phyloP scores from a whole-genome alignment of 2,888 invertebrate genomes.

The Hirtodrosophila histrioides region DNA sequence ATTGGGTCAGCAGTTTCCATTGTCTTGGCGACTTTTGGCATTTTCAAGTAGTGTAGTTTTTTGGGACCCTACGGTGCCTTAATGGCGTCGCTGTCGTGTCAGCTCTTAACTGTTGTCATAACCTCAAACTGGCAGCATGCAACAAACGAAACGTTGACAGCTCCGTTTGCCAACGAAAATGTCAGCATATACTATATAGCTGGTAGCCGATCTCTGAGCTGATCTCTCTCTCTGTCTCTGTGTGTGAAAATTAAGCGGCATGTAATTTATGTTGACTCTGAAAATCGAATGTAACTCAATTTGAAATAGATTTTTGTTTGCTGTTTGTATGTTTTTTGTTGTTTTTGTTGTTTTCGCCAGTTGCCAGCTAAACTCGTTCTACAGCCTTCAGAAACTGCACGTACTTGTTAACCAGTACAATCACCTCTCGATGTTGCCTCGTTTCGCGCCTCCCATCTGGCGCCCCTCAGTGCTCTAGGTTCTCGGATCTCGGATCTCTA shows the following conservation, averaged over 20 bases:
- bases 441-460: background rate
- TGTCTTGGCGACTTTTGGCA: slow-evolving; percentile 17
- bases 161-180: slow-evolving; percentile 35
- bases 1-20: no score
- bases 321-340: background rate
- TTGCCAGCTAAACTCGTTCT: slow-evolving; percentile 61
- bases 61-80: slow-evolving; percentile 19
- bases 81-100: slow-evolving; percentile 36
- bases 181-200: slow-evolving; percentile 32
- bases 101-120: slow-evolving; percentile 62
- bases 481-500: slow-evolving; percentile 8
- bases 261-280: slow-evolving; percentile 78
- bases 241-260: slow-evolving; percentile 67
- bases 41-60: slow-evolving; percentile 8
- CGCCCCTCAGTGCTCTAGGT: slow-evolving; percentile 6
- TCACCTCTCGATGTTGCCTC: slow-evolving; percentile 53
- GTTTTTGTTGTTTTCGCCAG: background rate
- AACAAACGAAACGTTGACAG: slow-evolving; percentile 26
- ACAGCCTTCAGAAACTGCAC: slow-evolving; percentile 76
- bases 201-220: slow-evolving; percentile 1
- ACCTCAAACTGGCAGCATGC: slow-evolving; percentile 56
- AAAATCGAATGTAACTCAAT: slow-evolving; percentile 75
- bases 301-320: slow-evolving; percentile 59
- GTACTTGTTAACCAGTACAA: slow-evolving; percentile 75
- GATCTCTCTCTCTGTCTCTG: slow-evolving; percentile 8